phyloP scores from a whole-genome alignment of 2,888 invertebrate genomes.

The Agrilus mali region DNA sequence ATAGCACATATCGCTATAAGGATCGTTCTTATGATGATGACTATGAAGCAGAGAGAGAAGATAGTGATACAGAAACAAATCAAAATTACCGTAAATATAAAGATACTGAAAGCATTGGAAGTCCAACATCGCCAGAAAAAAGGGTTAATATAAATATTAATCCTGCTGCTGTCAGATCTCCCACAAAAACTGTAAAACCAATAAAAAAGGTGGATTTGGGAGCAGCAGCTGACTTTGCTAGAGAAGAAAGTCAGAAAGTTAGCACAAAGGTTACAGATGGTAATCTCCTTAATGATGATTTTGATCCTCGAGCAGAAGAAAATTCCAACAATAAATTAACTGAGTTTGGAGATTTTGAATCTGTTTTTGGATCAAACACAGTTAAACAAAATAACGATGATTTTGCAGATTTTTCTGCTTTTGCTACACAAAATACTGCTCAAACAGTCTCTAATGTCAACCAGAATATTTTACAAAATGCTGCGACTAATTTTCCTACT shows the following conservation, averaged over 20 bases:
- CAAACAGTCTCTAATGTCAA: background rate
- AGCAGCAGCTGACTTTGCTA: slow-evolving; percentile 59
- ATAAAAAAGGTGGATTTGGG: slow-evolving; percentile 49
- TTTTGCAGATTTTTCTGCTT: slow-evolving; percentile 76
- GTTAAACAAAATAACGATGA: slow-evolving; percentile 37
- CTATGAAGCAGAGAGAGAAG: slow-evolving; percentile 53
- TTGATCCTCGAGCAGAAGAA: slow-evolving; percentile 44
- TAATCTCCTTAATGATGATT: slow-evolving; percentile 48
- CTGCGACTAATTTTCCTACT: too few relatives aligned
- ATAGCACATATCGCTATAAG: slow-evolving; percentile 22
- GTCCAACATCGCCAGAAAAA: slow-evolving; percentile 20
- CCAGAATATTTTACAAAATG: too few relatives aligned
- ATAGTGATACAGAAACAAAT: slow-evolving; percentile 51
- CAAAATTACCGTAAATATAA: slow-evolving; percentile 24
- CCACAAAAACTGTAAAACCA: slow-evolving; percentile 31
- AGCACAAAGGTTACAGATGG: slow-evolving; percentile 30
- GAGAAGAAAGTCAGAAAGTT: slow-evolving; percentile 31
- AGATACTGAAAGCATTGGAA: slow-evolving; percentile 22
- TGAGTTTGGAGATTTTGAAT: slow-evolving; percentile 70
- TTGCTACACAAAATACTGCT: slow-evolving; percentile 25
- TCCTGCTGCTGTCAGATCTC: slow-evolving; percentile 26
- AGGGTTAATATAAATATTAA: slow-evolving; percentile 39
- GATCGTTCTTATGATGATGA: slow-evolving; percentile 39
- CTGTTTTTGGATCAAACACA: slow-evolving; percentile 43
- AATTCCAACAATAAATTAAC: slow-evolving; percentile 17